A percentile compares a stretch with the other conserved stretches of the same genome.
Conservation (phyloP, 2,888 invertebrate species). For the Xestia sexstrigata region DNA sequence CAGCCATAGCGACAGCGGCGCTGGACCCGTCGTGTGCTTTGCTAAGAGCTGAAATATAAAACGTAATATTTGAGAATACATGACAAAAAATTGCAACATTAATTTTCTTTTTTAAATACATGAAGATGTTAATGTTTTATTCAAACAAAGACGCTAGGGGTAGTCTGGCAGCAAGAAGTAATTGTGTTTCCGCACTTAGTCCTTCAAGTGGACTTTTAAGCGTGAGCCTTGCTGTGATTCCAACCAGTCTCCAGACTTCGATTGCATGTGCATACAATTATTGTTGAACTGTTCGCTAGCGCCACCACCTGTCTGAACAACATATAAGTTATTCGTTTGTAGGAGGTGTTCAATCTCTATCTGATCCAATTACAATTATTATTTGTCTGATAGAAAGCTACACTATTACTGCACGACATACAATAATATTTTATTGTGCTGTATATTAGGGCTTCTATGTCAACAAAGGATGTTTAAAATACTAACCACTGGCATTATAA, state of each 20-base stretch:
- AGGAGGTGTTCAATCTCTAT: neutral
- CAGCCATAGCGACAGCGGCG: constrained; percentile 96
- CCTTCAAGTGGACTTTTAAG: neutral
- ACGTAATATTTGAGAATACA: neutral
- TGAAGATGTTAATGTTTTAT: neutral
- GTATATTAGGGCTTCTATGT: no score
- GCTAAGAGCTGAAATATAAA: constrained; percentile 80
- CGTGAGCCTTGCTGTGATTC: neutral
- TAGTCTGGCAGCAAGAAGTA: neutral
- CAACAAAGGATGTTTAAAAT: neutral
- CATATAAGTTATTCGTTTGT: neutral
- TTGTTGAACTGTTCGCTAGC: neutral
- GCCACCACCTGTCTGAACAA: neutral
- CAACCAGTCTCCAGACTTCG: neutral
- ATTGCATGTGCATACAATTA: neutral
- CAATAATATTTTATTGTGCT: neutral
- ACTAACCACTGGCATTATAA: constrained; percentile 96
- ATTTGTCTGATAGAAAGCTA: neutral
- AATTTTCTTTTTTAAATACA: neutral
- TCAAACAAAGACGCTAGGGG: neutral
- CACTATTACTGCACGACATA: neutral
- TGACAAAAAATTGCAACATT: neutral
- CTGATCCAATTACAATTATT: neutral
- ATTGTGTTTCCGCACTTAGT: neutral
- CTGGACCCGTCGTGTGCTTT: constrained; percentile 95